Evolutionary conservation across 2,797 vertebrate genomes (phyloP).

Genomic region (Cossypha dichroa): DNA sequence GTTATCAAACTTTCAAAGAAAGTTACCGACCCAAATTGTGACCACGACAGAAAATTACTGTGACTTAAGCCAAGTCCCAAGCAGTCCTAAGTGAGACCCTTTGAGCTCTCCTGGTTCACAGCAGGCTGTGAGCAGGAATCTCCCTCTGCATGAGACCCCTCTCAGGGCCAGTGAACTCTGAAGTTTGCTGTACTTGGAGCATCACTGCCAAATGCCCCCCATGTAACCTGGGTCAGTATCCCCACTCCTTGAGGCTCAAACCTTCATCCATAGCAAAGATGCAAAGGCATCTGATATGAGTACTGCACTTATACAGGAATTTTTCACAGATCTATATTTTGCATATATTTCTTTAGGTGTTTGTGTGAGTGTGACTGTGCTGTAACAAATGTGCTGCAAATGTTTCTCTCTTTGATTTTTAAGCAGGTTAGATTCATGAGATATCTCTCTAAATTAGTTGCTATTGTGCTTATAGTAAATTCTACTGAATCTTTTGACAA

Average conservation of each 20-base stretch:
- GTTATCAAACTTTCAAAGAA: neutral
- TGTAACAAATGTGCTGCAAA: neutral
- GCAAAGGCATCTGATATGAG: neutral
- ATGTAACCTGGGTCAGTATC: neutral
- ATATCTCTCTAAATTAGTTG: neutral
- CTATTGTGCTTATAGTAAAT: neutral
- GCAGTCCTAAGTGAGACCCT: neutral
- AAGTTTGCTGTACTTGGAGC: neutral
- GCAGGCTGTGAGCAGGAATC: neutral
- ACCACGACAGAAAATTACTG: neutral
- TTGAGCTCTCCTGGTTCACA: neutral
- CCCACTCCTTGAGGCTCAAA: neutral
- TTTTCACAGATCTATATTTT: neutral
- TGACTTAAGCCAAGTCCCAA: neutral
- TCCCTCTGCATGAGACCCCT: neutral
- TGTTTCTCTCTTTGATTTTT: neutral
- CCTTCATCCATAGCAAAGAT: neutral
- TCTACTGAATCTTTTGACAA: neutral
- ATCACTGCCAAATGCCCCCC: neutral
- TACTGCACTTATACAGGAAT: neutral
- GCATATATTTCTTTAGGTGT: neutral
- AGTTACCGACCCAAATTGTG: fast-evolving
- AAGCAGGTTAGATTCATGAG: neutral
- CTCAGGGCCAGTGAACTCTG: neutral
- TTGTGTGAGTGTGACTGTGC: neutral